Evolutionary conservation across 1,140 invertebrate genomes (phyloP).

Genomic region (Bombus consobrinus): DNA sequence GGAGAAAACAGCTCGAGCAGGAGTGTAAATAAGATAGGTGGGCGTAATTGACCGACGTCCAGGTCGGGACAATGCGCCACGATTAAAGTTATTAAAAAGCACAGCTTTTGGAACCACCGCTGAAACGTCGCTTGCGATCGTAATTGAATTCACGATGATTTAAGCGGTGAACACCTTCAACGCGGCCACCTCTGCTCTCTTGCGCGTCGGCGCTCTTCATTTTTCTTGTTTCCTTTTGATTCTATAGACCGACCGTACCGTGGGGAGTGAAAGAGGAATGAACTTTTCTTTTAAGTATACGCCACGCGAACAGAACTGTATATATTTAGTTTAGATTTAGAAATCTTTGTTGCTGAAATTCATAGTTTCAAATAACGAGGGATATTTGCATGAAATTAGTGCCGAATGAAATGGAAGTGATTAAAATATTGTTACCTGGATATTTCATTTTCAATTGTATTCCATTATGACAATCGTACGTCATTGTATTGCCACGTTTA

Average conservation of each 20-base stretch:
- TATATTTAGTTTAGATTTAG: neutral
- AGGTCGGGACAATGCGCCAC: neutral
- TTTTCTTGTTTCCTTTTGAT: neutral
- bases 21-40: conserved; percentile 51
- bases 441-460: too few species aligned
- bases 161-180: neutral
- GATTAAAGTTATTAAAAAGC: conserved; percentile 44
- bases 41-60: conserved; percentile 49
- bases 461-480: too few species aligned
- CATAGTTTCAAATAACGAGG: neutral
- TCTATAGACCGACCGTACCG: neutral
- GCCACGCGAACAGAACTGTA: neutral
- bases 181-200: neutral
- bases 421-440: too few species aligned
- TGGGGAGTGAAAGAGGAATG: neutral
- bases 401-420: too few species aligned
- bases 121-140: neutral
- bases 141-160: conserved; percentile 32
- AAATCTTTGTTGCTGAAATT: neutral
- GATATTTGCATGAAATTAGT: too few species aligned
- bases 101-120: neutral
- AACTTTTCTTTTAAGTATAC: neutral
- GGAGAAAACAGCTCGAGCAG: conserved; percentile 46
- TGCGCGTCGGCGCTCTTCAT: neutral
- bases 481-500: too few species aligned